phyloP scores from a whole-genome alignment of 2,888 invertebrate genomes.

The Parnassius smintheus region DNA sequence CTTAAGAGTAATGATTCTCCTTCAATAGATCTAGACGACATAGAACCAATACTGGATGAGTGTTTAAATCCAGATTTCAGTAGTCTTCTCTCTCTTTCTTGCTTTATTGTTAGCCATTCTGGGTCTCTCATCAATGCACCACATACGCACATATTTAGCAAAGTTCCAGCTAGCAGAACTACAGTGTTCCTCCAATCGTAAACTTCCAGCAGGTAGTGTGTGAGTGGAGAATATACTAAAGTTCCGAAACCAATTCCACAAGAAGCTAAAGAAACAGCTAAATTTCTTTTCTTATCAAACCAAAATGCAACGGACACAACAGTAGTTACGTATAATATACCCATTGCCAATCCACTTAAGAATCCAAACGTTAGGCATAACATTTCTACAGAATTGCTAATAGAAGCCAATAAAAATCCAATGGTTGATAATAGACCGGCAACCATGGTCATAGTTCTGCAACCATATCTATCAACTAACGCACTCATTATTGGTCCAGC shows the following conservation, averaged over 20 bases:
- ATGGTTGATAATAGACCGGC: slow-evolving; percentile 86
- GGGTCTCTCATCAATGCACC: slow-evolving; percentile 93
- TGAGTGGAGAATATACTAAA: slow-evolving; percentile 92
- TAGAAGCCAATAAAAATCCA: slow-evolving; percentile 88
- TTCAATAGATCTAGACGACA: slow-evolving; percentile 72
- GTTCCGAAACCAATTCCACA: slow-evolving; percentile 95
- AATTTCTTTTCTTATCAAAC: slow-evolving; percentile 92
- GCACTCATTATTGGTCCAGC: slow-evolving; percentile 92
- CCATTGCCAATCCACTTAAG: slow-evolving; percentile 90
- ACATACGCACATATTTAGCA: slow-evolving; percentile 92
- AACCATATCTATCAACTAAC: slow-evolving; percentile 91
- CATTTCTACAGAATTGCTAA: slow-evolving; percentile 86
- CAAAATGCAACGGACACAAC: slow-evolving; percentile 95
- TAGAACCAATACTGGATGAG: slow-evolving; percentile 74
- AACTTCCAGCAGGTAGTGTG: slow-evolving; percentile 85
- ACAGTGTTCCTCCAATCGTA: slow-evolving; percentile 92
- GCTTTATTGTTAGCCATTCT: slow-evolving; percentile 87
- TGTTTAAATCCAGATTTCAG: slow-evolving; percentile 63
- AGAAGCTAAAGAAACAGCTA: slow-evolving; percentile 93
- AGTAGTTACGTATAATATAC: slow-evolving; percentile 92
- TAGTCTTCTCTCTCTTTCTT: slow-evolving; percentile 73
- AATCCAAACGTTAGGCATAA: slow-evolving; percentile 92
- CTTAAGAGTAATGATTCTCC: slow-evolving; percentile 78
- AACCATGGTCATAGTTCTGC: slow-evolving; percentile 86
- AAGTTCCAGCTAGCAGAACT: slow-evolving; percentile 88